These are phyloP conservation scores for Hyposmocoma kahamanoa DNA, from an alignment of 1,140 invertebrate genomes.

Conservation along the genomic window DNA sequence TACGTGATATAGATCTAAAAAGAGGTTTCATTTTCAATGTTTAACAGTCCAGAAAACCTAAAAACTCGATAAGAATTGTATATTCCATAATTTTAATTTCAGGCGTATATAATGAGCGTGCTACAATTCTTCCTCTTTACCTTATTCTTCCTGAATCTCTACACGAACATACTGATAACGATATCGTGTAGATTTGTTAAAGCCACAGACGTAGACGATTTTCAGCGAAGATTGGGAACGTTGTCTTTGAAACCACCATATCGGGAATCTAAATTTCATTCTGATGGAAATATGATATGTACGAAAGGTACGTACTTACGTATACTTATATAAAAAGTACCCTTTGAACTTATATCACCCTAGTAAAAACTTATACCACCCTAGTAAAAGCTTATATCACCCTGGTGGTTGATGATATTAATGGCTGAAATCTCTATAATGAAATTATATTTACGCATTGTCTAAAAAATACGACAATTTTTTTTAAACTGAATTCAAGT, in stretches of 20 bases:
- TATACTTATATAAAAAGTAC: too few species aligned
- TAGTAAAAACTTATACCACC: too few species aligned
- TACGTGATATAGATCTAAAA: too few species aligned
- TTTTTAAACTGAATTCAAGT: too few species aligned
- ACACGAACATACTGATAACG: conserved; percentile 52
- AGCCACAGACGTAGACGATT: conserved; percentile 35
- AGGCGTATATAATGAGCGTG: conserved; percentile 64
- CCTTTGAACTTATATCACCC: too few species aligned
- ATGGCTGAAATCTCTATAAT: too few species aligned
- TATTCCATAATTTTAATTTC: conserved; percentile 20
- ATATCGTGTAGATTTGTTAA: conserved; percentile 53
- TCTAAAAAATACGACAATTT: too few species aligned
- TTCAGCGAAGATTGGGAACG: conserved; percentile 20
- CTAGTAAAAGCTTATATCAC: too few species aligned
- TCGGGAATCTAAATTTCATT: conserved; percentile 35
- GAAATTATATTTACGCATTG: too few species aligned
- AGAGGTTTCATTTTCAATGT: too few species aligned
- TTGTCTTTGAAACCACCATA: conserved; percentile 25
- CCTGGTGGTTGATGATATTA: too few species aligned
- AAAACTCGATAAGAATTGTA: neutral
- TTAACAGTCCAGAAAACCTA: too few species aligned
- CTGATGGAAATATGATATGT: conserved; percentile 53
- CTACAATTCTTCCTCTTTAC: conserved; percentile 60
- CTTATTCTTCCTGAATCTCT: conserved; percentile 59
- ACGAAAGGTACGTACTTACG: conserved; percentile 39